Evolutionary conservation across 1,140 invertebrate species (phyloP).

Genomic region (Psix sp.): DNA sequence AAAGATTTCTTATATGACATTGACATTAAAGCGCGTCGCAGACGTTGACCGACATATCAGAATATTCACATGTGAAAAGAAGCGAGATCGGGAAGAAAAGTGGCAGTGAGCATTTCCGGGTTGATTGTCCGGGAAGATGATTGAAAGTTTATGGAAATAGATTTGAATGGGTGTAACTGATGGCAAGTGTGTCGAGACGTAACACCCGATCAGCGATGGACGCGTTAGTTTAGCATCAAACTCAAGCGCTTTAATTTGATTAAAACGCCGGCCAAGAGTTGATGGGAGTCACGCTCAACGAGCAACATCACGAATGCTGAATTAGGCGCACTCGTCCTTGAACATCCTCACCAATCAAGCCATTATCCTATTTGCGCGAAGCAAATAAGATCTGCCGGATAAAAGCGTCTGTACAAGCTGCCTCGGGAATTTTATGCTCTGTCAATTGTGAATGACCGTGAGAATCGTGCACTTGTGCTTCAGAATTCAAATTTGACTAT

Average conservation of each 20-base stretch:
- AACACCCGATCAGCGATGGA: slow-evolving; percentile 60
- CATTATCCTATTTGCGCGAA: slow-evolving; percentile 58
- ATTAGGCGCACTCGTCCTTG: slow-evolving; percentile 55
- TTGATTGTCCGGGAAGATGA: slow-evolving; percentile 66
- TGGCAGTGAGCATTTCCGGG: slow-evolving; percentile 40
- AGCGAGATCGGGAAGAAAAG: slow-evolving; percentile 8
- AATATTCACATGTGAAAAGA: slow-evolving; percentile 15
- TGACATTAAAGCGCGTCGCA: neutral
- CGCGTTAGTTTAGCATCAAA: slow-evolving; percentile 53
- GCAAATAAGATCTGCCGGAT: slow-evolving; percentile 55
- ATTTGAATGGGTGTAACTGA: slow-evolving; percentile 53
- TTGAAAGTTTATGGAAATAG: slow-evolving; percentile 65
- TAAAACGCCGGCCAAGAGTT: slow-evolving; percentile 47
- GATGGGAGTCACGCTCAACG: slow-evolving; percentile 52
- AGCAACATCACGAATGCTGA: slow-evolving; percentile 24
- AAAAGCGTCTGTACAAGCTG: slow-evolving; percentile 28
- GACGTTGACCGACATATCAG: slow-evolving; percentile 17
- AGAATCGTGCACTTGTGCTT: slow-evolving; percentile 20
- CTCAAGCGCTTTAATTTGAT: slow-evolving; percentile 66
- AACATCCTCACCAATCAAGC: slow-evolving; percentile 60
- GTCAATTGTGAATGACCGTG: slow-evolving; percentile 51
- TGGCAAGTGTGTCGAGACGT: slow-evolving; percentile 26
- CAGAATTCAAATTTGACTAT: neutral
- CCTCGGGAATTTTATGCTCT: slow-evolving; percentile 51
- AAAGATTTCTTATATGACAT: slow-evolving; percentile 5